Evolutionary conservation across 1,140 invertebrate genomes (phyloP).

Genomic region (Ceratina japonica): DNA sequence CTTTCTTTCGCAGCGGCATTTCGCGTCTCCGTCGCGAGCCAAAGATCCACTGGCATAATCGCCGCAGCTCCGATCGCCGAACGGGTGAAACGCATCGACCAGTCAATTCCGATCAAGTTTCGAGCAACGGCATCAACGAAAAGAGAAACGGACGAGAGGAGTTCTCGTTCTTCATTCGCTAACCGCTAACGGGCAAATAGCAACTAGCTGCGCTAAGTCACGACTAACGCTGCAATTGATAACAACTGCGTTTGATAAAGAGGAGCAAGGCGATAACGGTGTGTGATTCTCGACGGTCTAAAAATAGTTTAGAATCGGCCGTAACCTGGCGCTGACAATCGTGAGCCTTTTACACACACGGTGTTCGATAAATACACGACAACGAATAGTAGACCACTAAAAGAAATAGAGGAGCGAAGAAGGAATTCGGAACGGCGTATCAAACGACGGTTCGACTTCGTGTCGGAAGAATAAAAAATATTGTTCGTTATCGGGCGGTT

Average conservation of each 20-base stretch:
- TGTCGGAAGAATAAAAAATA: too few relatives aligned
- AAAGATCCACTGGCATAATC: too few relatives aligned
- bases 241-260: conserved; percentile 37
- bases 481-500: conserved; percentile 29
- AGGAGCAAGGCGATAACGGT: conserved; percentile 23
- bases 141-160: not conserved
- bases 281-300: conserved; percentile 40
- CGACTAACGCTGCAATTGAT: conserved; percentile 39
- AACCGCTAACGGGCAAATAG: conserved; percentile 34
- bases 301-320: conserved; percentile 33
- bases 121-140: too few relatives aligned
- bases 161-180: conserved; percentile 2
- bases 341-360: conserved; percentile 23
- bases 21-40: too few relatives aligned
- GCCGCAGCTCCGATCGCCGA: too few relatives aligned
- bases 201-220: not conserved
- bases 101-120: too few relatives aligned
- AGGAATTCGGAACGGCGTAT: too few relatives aligned
- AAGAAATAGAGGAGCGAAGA: not conserved
- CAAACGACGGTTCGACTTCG: not conserved
- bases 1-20: conserved; percentile 19
- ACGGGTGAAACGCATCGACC: too few relatives aligned
- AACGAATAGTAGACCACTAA: conserved; percentile 22
- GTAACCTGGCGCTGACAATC: conserved; percentile 38
- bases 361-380: conserved; percentile 46